Evolutionary conservation across 2,113 vertebrate species (phyloP), one percentile per base, ranked within the genome.

Genomic region (Ailurus styani): DNA sequence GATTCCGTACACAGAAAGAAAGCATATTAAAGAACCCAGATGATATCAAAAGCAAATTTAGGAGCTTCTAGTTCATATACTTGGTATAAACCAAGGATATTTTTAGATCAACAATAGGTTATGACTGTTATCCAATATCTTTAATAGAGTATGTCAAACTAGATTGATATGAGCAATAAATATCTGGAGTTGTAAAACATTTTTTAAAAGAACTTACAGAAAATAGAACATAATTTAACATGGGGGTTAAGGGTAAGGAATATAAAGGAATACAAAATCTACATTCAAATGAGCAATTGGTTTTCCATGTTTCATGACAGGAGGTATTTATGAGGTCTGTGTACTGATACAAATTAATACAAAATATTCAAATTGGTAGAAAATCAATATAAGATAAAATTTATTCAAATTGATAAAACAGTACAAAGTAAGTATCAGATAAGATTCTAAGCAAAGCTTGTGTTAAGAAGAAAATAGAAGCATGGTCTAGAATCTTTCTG

Each of bases 211-310:
- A 87, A 40, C 3, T 10, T 79, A 62, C 31, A 25, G 79, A 81
- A 97, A 78, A 64, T 8, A 94, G 45, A 81, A 72, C 12, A 78
- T 91, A 77, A 93, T 93, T 94, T 87, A 60, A 91, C 96, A 85
- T 82, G 62, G 12, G 42, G 72, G 13, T 55, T 42, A 27, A 10
- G 20, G 15, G 7, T 68, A 81, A 60, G 37, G 9, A 77, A 73
- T 81, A 88, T 68, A 84, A 75, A 88, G 55, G 62, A 14, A 64
- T 60, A 8, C 78, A 57, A 93, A 93, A 34, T 90, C 50, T 70
- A 90, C 21, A 55, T 94, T 95, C 42, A 96, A 68, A 79, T 66
- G 29, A 81, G 14, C 72, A 96, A 85, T 83, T 91, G 17, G 18
- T 90, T 97, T 95, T 79, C 77, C 7, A 21, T 78, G 75, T 91